A percentile compares a stretch with the other conserved stretches of the same genome.
These are phyloP conservation scores for Triplophysa rosa DNA, from an alignment of 2,113 vertebrate genomes.

Conservation along the genomic window DNA sequence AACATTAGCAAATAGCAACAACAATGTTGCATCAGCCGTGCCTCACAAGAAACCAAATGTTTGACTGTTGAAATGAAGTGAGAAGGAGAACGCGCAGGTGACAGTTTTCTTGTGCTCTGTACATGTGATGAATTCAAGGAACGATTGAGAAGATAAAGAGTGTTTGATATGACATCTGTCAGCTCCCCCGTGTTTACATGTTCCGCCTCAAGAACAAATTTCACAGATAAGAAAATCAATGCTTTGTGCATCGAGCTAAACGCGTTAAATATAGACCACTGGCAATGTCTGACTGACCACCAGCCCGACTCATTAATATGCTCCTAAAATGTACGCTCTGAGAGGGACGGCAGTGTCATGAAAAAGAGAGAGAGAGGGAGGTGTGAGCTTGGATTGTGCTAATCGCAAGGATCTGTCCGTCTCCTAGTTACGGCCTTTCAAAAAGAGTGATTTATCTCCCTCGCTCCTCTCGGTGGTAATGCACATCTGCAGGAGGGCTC, in stretches of 20 bases:
- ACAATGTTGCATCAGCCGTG: no score
- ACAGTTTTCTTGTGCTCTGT: no score
- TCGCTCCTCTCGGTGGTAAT: conserved; percentile 22
- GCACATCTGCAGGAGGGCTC: background rate
- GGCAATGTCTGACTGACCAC: background rate
- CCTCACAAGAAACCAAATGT: no score
- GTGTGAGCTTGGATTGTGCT: background rate
- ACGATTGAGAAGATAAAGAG: no score
- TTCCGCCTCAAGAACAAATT: no score
- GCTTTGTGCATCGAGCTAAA: background rate
- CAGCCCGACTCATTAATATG: background rate
- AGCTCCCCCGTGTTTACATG: no score
- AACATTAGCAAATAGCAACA: no score
- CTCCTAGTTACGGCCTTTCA: background rate
- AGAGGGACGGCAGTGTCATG: conserved; percentile 5
- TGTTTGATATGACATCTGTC: no score
- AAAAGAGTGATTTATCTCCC: conserved; percentile 15
- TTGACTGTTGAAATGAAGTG: no score
- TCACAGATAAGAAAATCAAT: background rate
- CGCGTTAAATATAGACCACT: background rate
- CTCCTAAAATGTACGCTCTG: background rate
- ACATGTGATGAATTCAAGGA: no score
- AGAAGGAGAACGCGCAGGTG: no score
- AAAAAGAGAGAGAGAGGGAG: background rate
- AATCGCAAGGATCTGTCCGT: conserved; percentile 20